A percentile compares a stretch with the other conserved stretches of the same genome.
Evolutionary conservation across 2,888 invertebrate species (phyloP).

Genomic region (Chalcosyrphus nemorum): DNA sequence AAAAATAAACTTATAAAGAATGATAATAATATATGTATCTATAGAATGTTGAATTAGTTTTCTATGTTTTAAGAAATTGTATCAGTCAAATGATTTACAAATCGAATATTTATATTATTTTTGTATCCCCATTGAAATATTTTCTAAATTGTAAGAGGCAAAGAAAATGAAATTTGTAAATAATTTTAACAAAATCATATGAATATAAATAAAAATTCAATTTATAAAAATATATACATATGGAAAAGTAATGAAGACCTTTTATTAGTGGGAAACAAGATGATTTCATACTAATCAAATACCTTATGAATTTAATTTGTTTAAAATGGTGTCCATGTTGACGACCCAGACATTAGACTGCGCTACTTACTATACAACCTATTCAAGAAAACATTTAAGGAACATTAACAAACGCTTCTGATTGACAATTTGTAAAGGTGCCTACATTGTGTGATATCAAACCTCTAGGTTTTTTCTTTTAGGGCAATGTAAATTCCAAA

Average conservation of each 20-base stretch:
- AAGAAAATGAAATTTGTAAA: slow-evolving; percentile 12
- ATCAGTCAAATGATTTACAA: slow-evolving; percentile 52
- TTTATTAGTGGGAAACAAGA: no score
- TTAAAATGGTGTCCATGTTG: no score
- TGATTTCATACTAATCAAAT: no score
- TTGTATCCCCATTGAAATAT: slow-evolving; percentile 51
- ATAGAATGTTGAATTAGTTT: slow-evolving; percentile 56
- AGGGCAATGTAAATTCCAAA: no score
- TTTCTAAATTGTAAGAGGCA: slow-evolving; percentile 33
- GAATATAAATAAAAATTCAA: slow-evolving; percentile 14
- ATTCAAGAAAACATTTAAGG: no score
- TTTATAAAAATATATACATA: slow-evolving; percentile 26
- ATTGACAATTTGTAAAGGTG: no score
- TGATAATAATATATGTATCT: neutral
- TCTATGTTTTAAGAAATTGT: slow-evolving; percentile 36
- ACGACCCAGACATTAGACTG: no score
- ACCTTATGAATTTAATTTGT: no score
- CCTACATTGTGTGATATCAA: no score
- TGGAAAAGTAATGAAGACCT: slow-evolving; percentile 4
- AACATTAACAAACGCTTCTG: no score
- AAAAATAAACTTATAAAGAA: slow-evolving; percentile 2
- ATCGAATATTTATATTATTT: slow-evolving; percentile 53
- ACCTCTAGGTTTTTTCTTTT: no score
- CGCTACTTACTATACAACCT: no score
- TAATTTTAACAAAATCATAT: slow-evolving; percentile 32